Evolutionary conservation across 1,140 invertebrate genomes (phyloP).

Genomic region (Whitmania pigra): DNA sequence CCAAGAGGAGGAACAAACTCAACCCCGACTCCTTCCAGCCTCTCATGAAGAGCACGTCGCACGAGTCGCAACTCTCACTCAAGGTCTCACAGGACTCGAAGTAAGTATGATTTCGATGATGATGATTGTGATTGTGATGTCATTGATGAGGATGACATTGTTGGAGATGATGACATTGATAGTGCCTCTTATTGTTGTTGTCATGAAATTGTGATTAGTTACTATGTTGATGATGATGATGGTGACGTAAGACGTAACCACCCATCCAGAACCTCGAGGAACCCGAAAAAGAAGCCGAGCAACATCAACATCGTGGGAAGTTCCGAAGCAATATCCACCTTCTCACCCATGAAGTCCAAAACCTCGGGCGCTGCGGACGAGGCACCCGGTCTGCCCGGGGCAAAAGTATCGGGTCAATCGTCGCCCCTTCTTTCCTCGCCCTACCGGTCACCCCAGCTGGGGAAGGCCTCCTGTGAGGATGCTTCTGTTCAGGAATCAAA

Average conservation of each 20-base stretch:
- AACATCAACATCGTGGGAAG: slow-evolving; percentile 32
- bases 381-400: slow-evolving; percentile 43
- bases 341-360: slow-evolving; percentile 44
- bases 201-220: too few species aligned
- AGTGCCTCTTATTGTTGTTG: not conserved
- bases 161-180: not conserved
- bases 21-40: slow-evolving; percentile 50
- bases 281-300: slow-evolving; percentile 32
- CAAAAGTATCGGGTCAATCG: slow-evolving; percentile 38
- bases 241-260: too few species aligned
- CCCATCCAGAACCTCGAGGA: slow-evolving; percentile 20
- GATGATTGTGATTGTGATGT: not conserved
- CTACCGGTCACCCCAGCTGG: slow-evolving; percentile 22
- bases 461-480: slow-evolving; percentile 6
- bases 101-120: slow-evolving; percentile 11
- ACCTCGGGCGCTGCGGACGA: slow-evolving; percentile 45
- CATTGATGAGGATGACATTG: not conserved
- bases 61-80: slow-evolving; percentile 66
- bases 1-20: slow-evolving; percentile 51
- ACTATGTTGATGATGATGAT: too few species aligned
- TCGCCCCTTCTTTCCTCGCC: slow-evolving; percentile 51
- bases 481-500: slow-evolving; percentile 6
- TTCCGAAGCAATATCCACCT: slow-evolving; percentile 38
- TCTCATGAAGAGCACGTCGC: slow-evolving; percentile 75
- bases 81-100: slow-evolving; percentile 46